A percentile compares a stretch with the other conserved stretches of the same genome.
phyloP scores from a whole-genome alignment of 2,113 vertebrate genomes.

The Ceratotherium simum region DNA sequence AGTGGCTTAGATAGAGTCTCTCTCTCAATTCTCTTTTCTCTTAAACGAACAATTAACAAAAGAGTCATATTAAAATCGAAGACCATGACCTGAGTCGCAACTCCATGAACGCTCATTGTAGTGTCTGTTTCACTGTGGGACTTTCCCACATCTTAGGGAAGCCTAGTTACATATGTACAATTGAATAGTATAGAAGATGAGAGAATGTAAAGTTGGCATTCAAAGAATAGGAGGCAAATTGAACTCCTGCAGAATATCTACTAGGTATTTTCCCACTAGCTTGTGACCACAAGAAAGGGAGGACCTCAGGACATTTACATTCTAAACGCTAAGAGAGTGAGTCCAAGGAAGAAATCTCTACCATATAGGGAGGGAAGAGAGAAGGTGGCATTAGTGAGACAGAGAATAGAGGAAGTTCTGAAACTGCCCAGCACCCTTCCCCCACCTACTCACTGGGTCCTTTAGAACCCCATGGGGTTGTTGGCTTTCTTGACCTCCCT shows the following conservation, averaged over 20 bases:
- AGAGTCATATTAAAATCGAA: not conserved
- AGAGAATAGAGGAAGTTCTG: not conserved
- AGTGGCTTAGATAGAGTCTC: not conserved
- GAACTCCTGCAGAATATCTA: too few species aligned
- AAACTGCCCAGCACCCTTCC: not conserved
- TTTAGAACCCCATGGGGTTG: rapidly evolving
- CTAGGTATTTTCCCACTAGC: too few species aligned
- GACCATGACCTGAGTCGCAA: not conserved
- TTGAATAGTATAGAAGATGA: not conserved
- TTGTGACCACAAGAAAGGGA: not conserved
- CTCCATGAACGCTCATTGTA: not conserved
- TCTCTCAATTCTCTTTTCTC: not conserved
- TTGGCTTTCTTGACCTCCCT: not conserved
- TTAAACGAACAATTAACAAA: not conserved
- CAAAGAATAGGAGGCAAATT: not conserved
- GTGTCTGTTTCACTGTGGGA: not conserved
- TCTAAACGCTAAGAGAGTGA: not conserved
- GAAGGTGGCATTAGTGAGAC: rapidly evolving
- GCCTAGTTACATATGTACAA: not conserved
- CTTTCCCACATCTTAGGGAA: not conserved
- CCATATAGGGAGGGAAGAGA: not conserved
- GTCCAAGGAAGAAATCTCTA: not conserved
- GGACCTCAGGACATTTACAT: not conserved
- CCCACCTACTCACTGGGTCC: not conserved
- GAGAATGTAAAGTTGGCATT: not conserved